Percentiles rank a stretch among this genome's conserved stretches.
Evolutionary conservation across 2,797 vertebrate species (phyloP).

Genomic region (Acanthurus leucopareius): DNA sequence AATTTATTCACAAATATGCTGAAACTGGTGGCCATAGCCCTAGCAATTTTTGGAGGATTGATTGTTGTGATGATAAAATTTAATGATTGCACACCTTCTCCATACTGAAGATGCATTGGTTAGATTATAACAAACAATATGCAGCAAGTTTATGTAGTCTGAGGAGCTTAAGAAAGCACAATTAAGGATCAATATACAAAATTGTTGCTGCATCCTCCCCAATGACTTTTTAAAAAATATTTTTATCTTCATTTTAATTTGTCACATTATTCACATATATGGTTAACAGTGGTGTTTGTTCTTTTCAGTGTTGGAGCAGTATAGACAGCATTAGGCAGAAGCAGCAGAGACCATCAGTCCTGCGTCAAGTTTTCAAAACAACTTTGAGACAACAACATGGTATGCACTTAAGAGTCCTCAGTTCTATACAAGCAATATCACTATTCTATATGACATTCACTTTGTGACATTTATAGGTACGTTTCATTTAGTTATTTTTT

Average conservation of each 20-base stretch:
- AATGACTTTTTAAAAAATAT: no score
- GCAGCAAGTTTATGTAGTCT: neutral
- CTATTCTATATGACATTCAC: neutral
- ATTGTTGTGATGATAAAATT: neutral
- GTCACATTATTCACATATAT: neutral
- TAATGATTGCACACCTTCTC: neutral
- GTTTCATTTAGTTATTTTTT: neutral
- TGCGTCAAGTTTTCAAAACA: slow-evolving; percentile 53
- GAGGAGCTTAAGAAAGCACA: neutral
- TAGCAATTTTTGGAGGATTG: neutral
- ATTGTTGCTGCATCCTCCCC: no score
- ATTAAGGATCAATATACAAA: neutral
- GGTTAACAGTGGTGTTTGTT: neutral
- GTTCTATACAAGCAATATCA: neutral
- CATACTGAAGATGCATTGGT: no score
- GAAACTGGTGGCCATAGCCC: neutral
- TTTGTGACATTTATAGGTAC: neutral
- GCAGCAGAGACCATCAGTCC: slow-evolving; percentile 72
- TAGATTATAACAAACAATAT: neutral
- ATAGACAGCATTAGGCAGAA: slow-evolving; percentile 46
- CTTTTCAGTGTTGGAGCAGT: slow-evolving; percentile 24
- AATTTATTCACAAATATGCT: neutral
- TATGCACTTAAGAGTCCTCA: slow-evolving; percentile 20
- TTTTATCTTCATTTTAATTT: no score
- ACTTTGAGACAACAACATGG: slow-evolving; percentile 39